Base-by-base conservation (phyloP, 2,888 invertebrate genomes). In the Nemurella pictetii region DNA sequence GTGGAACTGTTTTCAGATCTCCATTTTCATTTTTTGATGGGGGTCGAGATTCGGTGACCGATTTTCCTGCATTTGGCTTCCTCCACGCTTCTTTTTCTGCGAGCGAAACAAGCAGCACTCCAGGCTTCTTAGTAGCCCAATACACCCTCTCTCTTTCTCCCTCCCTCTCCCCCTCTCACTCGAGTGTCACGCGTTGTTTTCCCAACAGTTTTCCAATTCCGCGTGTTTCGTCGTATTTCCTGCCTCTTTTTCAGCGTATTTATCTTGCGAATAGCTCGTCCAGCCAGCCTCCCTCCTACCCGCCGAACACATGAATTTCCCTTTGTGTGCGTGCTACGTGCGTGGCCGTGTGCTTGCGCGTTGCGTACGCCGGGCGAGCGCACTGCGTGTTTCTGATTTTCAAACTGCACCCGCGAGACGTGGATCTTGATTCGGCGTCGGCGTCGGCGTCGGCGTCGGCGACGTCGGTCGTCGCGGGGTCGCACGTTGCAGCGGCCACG, bases 401-500 rank as follows among this genome's bases (percentile, higher is more conserved):
- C n/a, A 28, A 82, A 82, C 72, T 72, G 82, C 72, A 25, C 82
- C 82, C 82, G 82, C 28, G 82, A 82, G 82, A 82, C 55, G 26
- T 7, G 55, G 55, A 82, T 82, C 82, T 82, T 82, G 82, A 82
- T 82, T 82, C 72, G 82, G 27, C 35, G 20, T 25, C 74, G 74
- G 74, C 25, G 25, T 26, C 25, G 4, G 74, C 74, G n/a, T 3
- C 74, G 74, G n/a, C n/a, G n/a, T n/a, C n/a, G n/a, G n/a, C 36
- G n/a, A 80, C 32, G 36, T 12, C 26, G 35, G 35, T 26, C 27
- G 30, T 27, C 30, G 29, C 30, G 28, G 9, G 78, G 9, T 78
- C 9, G 78, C 30, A 0, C 78, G 1, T n/a, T 29, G 28, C 20
- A 30, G 27, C n/a, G 72, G 78, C 20, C n/a, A 12, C 15, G 80